A percentile compares a stretch with the other conserved stretches of the same genome.
Conservation (phyloP, 2,888 invertebrate genomes). For the Volucella bombylans region DNA sequence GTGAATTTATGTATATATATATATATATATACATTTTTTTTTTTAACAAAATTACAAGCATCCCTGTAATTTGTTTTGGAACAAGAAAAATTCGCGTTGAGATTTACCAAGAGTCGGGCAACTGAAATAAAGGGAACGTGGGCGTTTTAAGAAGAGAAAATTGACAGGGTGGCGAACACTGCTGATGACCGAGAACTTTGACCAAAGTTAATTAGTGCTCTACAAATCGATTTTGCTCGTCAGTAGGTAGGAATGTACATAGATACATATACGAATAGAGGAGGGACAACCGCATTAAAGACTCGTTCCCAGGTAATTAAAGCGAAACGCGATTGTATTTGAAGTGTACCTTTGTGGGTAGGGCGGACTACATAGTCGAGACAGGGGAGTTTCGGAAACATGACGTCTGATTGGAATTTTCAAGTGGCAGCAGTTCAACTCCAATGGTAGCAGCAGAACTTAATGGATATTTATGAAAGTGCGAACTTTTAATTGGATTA, state of each 20-base stretch:
- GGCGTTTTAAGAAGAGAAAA: not conserved
- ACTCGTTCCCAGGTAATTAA: slow-evolving; percentile 62
- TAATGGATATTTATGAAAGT: slow-evolving; percentile 56
- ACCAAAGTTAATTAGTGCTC: slow-evolving; percentile 70
- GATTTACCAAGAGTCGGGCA: slow-evolving; percentile 2
- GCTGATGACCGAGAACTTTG: slow-evolving; percentile 24
- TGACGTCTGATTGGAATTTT: slow-evolving; percentile 66
- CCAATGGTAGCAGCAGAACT: slow-evolving; percentile 19
- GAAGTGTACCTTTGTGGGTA: slow-evolving; percentile 44
- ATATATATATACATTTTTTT: not conserved
- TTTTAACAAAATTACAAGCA: not conserved
- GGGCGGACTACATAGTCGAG: not conserved
- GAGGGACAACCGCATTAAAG: slow-evolving; percentile 22
- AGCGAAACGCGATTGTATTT: slow-evolving; percentile 53
- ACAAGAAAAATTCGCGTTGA: slow-evolving; percentile 21
- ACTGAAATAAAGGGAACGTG: not conserved
- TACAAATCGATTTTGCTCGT: slow-evolving; percentile 57
- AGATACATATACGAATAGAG: not conserved
- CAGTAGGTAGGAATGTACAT: not conserved
- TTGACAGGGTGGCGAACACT: slow-evolving; percentile 30
- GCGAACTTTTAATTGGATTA: slow-evolving; percentile 65
- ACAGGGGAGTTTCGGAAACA: slow-evolving; percentile 16
- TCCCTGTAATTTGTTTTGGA: slow-evolving; percentile 17
- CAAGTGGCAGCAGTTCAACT: slow-evolving; percentile 52
- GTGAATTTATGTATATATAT: not conserved